These are phyloP conservation scores for Hipparchia sbordonii DNA, from an alignment of 2,888 invertebrate species.

Conservation along the genomic window DNA sequence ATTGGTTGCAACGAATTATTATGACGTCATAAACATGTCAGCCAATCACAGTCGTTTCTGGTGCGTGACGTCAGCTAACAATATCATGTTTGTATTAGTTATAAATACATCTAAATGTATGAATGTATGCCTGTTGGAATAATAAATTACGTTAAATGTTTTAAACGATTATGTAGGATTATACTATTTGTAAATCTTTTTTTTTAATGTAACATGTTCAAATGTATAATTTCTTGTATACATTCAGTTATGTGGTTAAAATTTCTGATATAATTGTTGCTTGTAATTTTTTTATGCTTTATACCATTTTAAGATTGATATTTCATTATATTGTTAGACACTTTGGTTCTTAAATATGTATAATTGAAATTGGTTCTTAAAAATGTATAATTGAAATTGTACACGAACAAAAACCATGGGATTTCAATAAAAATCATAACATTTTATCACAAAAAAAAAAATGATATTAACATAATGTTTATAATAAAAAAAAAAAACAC, in stretches of 20 bases:
- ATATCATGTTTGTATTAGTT: conserved; percentile 13
- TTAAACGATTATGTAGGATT: conserved; percentile 26
- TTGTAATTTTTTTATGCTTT: neutral
- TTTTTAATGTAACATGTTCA: conserved; percentile 7
- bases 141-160: conserved; percentile 27
- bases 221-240: conserved; percentile 25
- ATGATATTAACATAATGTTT: conserved; percentile 1
- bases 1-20: no score
- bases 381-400: neutral
- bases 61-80: no score
- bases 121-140: conserved; percentile 25
- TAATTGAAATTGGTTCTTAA: neutral
- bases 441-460: neutral
- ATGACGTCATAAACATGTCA: no score
- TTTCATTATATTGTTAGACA: no score
- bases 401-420: neutral
- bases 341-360: neutral
- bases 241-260: conserved; percentile 26
- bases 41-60: no score
- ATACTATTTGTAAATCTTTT: neutral
- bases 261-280: neutral
- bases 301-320: neutral
- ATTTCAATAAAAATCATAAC: neutral
- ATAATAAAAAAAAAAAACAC: conserved; percentile 9
- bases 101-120: conserved; percentile 13